Percentiles rank a stretch among this genome's conserved stretches.
Evolutionary conservation across 1,140 invertebrate genomes (phyloP).

Genomic region (Dryas iulia): DNA sequence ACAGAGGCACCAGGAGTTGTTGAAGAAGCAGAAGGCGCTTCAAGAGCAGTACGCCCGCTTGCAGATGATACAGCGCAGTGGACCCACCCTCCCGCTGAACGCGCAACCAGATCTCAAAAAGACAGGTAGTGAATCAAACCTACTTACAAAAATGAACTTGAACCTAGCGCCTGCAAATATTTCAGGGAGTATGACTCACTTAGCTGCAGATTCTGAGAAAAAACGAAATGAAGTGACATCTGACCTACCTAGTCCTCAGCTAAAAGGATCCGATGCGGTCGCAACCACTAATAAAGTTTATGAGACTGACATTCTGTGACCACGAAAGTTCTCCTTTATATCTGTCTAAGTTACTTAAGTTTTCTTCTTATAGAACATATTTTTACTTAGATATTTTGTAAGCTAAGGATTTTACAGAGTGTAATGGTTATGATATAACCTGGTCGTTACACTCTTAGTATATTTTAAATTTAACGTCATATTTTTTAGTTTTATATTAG

Average conservation of each 20-base stretch:
- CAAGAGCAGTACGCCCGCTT: constrained; percentile 94
- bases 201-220: constrained; percentile 49
- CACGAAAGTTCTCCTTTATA: constrained; percentile 47
- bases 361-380: background rate
- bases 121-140: constrained; percentile 93
- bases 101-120: constrained; percentile 88
- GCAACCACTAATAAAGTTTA: constrained; percentile 86
- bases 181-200: constrained; percentile 70
- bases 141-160: constrained; percentile 91
- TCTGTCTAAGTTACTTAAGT: constrained; percentile 44
- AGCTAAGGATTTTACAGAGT: constrained; percentile 4
- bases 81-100: constrained; percentile 83
- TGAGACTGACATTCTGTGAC: constrained; percentile 93
- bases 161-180: constrained; percentile 79
- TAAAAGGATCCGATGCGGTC: constrained; percentile 35
- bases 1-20: constrained; percentile 90
- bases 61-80: constrained; percentile 90
- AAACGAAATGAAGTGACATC: constrained; percentile 35
- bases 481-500: background rate
- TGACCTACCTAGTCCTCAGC: constrained; percentile 21
- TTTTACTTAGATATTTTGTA: constrained; percentile 3
- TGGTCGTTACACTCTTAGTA: constrained; percentile 9
- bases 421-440: background rate
- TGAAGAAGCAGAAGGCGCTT: constrained; percentile 91
- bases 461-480: background rate